Base-by-base conservation (phyloP, 2,797 vertebrate species). In the Hypotaenidia okinawae region DNA sequence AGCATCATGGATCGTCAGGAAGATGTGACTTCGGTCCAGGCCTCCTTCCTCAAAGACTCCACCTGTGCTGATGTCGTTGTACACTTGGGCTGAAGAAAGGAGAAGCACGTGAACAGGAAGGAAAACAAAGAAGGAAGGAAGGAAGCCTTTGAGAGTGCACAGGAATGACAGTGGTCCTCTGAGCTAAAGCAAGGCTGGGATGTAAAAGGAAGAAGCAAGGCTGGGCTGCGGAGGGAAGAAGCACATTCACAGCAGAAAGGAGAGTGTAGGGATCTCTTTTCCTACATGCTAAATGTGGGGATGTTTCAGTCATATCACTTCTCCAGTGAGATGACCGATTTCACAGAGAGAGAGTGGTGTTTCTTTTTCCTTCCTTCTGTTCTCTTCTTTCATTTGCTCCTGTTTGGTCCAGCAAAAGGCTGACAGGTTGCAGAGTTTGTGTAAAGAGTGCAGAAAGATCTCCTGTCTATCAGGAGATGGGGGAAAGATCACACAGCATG, bases 1-100 rank as follows among this genome's bases (percentile, higher is more conserved):
- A 13, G 99, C 99, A 4, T 99, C 99, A 0, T 99, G 99, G 81
- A 99, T 98, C 9, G 98, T 98, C 90, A 99, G 94, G 94, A 99
- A 99, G 95, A 99, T 94, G 80, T 99, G 98, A 41, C 83, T 90
- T 55, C n/a, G 96, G 68, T 98, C 95, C 64, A 99, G 97, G 32
- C 98, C 98, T 25, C 98, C 98, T 13, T 99, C 98, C 73, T 99
- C 98, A 90, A 99, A 99, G 49, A 98, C 98, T 41, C 99, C 99
- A 7, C 99, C 99, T 1, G 95, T 95, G 95, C 98, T 98, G 74
- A 99, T 98, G 74, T 99, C 99, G 5, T 99, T 97, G 85, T 98
- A 99, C 76, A 99, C 99, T 98, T 99, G 99, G 90, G 99, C 99
- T 99, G 97, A 55, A 97, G 66, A 84, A 68, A 84, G 82, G 79